A percentile compares a stretch with the other conserved stretches of the same genome.
phyloP scores from a whole-genome alignment of 2,888 invertebrate genomes.

The Stegana nigrithorax region DNA sequence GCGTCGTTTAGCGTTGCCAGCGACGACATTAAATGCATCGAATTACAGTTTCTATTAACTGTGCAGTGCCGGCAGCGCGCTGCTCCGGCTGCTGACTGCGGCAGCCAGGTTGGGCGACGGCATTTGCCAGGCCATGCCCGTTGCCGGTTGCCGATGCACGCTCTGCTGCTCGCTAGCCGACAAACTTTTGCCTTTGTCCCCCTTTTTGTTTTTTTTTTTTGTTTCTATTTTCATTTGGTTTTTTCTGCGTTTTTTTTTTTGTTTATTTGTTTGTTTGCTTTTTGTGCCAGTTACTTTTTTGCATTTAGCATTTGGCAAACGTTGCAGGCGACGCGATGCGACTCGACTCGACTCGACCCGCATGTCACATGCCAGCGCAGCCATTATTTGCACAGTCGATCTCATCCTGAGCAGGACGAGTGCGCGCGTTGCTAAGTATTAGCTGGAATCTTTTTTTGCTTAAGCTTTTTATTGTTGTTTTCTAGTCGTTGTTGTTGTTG shows the following conservation, averaged over 20 bases:
- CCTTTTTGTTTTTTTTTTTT: not conserved
- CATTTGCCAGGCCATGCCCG: too few species aligned
- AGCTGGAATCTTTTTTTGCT: conserved; percentile 26
- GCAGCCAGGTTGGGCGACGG: too few species aligned
- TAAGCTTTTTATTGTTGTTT: conserved; percentile 21
- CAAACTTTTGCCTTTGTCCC: not conserved
- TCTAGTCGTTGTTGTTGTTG: conserved; percentile 25
- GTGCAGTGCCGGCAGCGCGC: not conserved
- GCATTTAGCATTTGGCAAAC: too few species aligned
- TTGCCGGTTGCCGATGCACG: too few species aligned
- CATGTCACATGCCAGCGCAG: not conserved
- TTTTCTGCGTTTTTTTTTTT: not conserved
- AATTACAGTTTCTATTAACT: conserved; percentile 58
- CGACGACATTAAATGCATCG: conserved; percentile 53
- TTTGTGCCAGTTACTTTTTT: not conserved
- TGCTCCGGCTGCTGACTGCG: too few species aligned
- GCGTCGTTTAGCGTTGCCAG: too few species aligned
- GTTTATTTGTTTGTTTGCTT: not conserved
- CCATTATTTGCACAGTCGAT: not conserved
- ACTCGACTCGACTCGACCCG: too few species aligned
- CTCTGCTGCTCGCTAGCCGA: too few species aligned
- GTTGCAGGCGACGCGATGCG: too few species aligned
- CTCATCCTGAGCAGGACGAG: not conserved
- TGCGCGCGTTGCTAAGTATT: not conserved
- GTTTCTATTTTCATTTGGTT: not conserved